Base-by-base conservation (phyloP, 2,888 invertebrate genomes). In the Sisyra terminalis region DNA sequence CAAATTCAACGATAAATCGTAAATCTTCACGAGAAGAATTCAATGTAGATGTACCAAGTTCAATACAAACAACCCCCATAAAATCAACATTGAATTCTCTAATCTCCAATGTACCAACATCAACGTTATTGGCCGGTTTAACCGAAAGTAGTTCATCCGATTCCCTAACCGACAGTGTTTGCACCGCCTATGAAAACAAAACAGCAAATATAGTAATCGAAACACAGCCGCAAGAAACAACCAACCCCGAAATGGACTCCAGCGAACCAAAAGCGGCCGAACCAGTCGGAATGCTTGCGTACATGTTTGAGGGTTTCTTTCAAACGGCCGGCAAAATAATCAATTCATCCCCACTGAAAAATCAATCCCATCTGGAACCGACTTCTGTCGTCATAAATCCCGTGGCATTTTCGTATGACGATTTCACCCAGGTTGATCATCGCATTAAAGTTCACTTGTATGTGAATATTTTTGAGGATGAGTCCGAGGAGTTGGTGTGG, bases 71-170 rank as follows among this genome's bases (percentile, higher is more conserved):
- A 2, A 16, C 14, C 14, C 16, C 16, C 2, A 6, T 66, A 50
- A 37, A 4, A 3, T 17, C 37, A 4, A 65, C 65, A 39, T 65
- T 68, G 42, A 60, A 63, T 42, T 68, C 70, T 51, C 52, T 52
- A 50, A 49, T 50, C 48, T 52, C 54, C 48, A 8, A 18, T 31
- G 13, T 37, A 8, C 38, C 40, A 9, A 24, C 45, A 11, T 32
- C 29, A 32, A 45, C 43, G 29, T 50, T 55, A 47, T 55, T 55
- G 47, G 52, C 62, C 43, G 66, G 66, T 48, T 57, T 74, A 43
- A 73, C 73, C 1, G 73, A 73, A 54, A 73, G 73, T 55, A 73
- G 73, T 51, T 73, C 73, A 17, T 74, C 73, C 44, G 73, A 73
- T 39, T 73, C 73, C 2, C 59, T 73, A 44, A 73, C 73, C 17